Evolutionary conservation across 2,797 vertebrate genomes (phyloP), one percentile per base, ranked within the genome.

Genomic region (Octomys mimax): DNA sequence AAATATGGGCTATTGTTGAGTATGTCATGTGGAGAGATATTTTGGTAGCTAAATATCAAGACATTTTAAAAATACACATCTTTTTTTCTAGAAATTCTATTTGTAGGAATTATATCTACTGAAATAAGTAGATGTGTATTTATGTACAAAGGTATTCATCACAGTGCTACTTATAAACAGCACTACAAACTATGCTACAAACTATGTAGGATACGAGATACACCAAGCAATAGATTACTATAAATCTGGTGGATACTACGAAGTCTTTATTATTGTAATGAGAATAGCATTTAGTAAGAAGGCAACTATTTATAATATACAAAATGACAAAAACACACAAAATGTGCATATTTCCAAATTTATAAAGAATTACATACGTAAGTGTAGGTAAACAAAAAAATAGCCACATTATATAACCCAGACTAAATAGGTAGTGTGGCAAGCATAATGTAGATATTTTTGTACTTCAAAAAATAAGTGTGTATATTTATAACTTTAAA

Each of bases 101-200:
- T 61, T 94, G 68, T 97, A 95, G 77, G 33, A 91, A 92, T 91
- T 95, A 62, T 10, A 7, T 68, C n/a, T 46, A 89, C 16, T 28
- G 31, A 93, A 96, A 93, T 87, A 92, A 96, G 62, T 26, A 81
- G 33, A 62, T 68, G 16, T 68, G 16, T 62, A 28, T 75, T 61
- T 71, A 79, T 64, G 33, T 54, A n/a, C 33, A 80, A 81, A 6
- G 3, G 86, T 95, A 86, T 71, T 86, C 54, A 89, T 57, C 33
- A 89, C 26, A 64, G 39, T 91, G 46, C 81, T 89, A 92, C 91
- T 91, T 94, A 89, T 86, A 79, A 95, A 97, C 95, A 42, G 42
- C 42, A 42, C 42, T 42, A 42, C 42, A 42, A 42, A 42, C 42
- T 42, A 42, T 42, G 42, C 42, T 42, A 19, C 11, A 78, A 77